Conservation (phyloP, 2,113 vertebrate species). For the Ageneiosus marmoratus region DNA sequence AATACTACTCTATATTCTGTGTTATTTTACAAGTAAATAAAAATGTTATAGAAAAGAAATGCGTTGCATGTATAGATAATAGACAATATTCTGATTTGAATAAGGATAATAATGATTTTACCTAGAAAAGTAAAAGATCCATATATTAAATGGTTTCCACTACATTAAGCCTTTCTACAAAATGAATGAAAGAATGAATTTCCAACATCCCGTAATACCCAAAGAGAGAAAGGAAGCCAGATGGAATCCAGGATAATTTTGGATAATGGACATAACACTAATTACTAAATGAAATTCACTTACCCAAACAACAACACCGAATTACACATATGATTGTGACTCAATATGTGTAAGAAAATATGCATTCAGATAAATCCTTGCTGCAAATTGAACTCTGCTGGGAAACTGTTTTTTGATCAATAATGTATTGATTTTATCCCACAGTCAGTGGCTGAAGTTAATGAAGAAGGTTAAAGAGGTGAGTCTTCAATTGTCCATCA, state of each 20-base stretch:
- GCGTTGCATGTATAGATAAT: too few species aligned
- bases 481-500: slow-evolving; percentile 48
- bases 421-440: slow-evolving; percentile 4
- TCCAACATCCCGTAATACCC: slow-evolving; percentile 46
- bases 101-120: background rate
- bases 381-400: background rate
- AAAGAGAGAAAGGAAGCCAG: background rate
- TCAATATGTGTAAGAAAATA: background rate
- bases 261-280: background rate
- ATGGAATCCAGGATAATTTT: background rate
- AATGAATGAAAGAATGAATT: background rate
- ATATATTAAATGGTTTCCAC: background rate
- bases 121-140: background rate
- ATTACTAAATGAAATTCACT: background rate
- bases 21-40: background rate
- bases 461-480: slow-evolving; percentile 82
- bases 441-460: slow-evolving; percentile 76
- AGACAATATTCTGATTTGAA: background rate
- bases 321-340: background rate
- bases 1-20: background rate
- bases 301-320: background rate
- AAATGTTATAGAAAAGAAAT: background rate
- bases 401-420: background rate
- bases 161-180: background rate
- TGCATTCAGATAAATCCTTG: background rate